These are phyloP conservation scores for Conopomorpha cramerella DNA, from an alignment of 1,140 invertebrate species.

Conservation along the genomic window DNA sequence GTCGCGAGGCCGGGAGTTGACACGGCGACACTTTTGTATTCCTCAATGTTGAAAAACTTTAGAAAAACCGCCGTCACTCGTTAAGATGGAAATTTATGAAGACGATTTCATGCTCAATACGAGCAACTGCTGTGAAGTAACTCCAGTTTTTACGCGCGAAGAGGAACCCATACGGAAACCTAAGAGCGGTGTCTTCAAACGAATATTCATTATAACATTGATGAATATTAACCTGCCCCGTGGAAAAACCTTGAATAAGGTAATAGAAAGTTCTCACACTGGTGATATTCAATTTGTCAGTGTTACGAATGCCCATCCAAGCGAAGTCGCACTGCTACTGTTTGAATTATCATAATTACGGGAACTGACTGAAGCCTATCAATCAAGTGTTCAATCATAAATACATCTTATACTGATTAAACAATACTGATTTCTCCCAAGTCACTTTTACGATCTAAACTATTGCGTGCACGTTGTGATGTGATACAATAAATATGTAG, in stretches of 20 bases:
- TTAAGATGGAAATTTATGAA: constrained; percentile 58
- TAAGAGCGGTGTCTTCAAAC: neutral
- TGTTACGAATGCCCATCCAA: neutral
- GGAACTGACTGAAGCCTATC: constrained; percentile 14
- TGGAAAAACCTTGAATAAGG: neutral
- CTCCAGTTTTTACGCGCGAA: constrained; percentile 8
- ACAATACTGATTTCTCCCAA: no score
- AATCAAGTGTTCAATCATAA: constrained; percentile 12
- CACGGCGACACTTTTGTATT: constrained; percentile 21
- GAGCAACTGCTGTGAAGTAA: constrained; percentile 10
- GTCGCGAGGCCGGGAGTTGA: constrained; percentile 18
- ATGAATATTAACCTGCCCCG: neutral
- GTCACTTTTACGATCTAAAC: no score
- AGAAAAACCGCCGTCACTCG: constrained; percentile 55
- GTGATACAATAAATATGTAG: no score
- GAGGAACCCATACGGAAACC: constrained; percentile 7
- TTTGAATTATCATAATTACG: constrained; percentile 13
- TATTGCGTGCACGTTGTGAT: no score
- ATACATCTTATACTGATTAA: no score
- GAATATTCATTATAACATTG: no score
- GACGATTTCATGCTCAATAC: constrained; percentile 37
- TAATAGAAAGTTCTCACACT: constrained; percentile 1
- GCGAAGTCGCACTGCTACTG: constrained; percentile 9
- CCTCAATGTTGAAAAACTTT: constrained; percentile 27
- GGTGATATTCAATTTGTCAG: neutral